Evolutionary conservation across 2,888 invertebrate species (phyloP), one percentile per base, ranked within the genome.

Genomic region (Cantharis rufa): DNA sequence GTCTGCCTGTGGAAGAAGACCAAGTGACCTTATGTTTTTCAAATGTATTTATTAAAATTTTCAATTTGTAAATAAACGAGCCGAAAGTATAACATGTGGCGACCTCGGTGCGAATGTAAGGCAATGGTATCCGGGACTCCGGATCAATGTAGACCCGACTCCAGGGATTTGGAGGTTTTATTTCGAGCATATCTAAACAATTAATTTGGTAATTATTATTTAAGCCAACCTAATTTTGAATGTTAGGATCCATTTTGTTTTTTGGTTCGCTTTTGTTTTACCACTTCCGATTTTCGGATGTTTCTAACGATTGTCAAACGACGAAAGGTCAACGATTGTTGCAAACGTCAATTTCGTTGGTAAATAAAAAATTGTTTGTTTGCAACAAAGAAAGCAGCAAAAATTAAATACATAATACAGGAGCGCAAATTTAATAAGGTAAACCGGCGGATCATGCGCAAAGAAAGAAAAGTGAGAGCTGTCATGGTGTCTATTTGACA

Each of bases 1-100:
- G 82, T 93, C 0, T 94, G 93, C 71, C 89, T 96, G 3, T 90
- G 92, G 88, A 90, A 91, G 70, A 90, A 93, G 70, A 91, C 91
- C 2, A 90, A 90, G 16, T 21, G 24, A 24, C 7, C 1, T 21
- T 21, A 9, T 9, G 3, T 15, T 32, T 15, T 28, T 3, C 13
- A 10, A 48, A 66, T 32, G 10, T 48, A 62, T 15, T 9, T 11
- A 16, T 15, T 10, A 62, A 62, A 28, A 70, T 32, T 13, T 70
- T 15, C 5, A 13, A n/a, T 66, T 66, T 66, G 16, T 21, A 66
- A 69, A 69, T 69, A 24, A 69, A 69, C 15, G 75, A 75, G 72
- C 62, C 63, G 70, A 78, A 70, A 69, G n/a, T 64, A 76, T 78
- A 81, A 81, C 81, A 78, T 73, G 79, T 77, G 77, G 81, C 82